phyloP scores from a whole-genome alignment of 2,888 invertebrate genomes.

The Drosophila kambysellisi region DNA sequence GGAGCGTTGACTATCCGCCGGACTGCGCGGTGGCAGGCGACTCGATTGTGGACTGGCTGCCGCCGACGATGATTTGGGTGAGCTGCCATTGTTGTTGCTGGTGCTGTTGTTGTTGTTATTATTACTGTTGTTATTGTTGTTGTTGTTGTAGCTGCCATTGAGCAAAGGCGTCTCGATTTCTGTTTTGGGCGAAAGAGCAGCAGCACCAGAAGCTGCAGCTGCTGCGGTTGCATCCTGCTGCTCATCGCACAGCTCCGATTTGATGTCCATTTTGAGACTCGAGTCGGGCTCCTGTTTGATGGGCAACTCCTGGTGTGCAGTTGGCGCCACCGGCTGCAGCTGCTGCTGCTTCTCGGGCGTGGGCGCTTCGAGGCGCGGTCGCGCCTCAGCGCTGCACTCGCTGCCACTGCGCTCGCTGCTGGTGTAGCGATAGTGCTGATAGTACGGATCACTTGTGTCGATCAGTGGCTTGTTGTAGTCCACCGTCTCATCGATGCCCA shows the following conservation, averaged over 20 bases:
- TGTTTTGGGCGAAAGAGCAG: conserved; percentile 57
- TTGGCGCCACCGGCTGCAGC: conserved; percentile 86
- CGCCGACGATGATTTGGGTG: conserved; percentile 69
- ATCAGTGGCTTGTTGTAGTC: conserved; percentile 97
- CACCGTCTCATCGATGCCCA: conserved; percentile 97
- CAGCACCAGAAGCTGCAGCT: neutral
- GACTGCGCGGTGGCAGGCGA: conserved; percentile 87
- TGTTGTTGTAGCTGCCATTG: conserved; percentile 84
- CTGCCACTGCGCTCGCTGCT: conserved; percentile 93
- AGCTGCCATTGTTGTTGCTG: conserved; percentile 68
- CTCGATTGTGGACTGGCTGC: conserved; percentile 81
- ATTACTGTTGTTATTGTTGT: conserved; percentile 73
- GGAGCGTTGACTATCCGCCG: conserved; percentile 91
- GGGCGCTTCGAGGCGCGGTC: conserved; percentile 89
- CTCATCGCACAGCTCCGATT: conserved; percentile 75
- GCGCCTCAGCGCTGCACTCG: conserved; percentile 95
- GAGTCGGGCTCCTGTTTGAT: conserved; percentile 67
- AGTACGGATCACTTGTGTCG: conserved; percentile 94
- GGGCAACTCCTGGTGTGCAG: conserved; percentile 9
- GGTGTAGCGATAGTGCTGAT: conserved; percentile 89
- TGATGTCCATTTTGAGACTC: conserved; percentile 80
- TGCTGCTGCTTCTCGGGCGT: conserved; percentile 89
- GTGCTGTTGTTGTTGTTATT: conserved; percentile 57
- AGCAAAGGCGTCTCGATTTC: conserved; percentile 58
- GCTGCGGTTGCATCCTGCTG: conserved; percentile 24